Conservation (phyloP, 2,797 vertebrate genomes). For the Thaleichthys pacificus region DNA sequence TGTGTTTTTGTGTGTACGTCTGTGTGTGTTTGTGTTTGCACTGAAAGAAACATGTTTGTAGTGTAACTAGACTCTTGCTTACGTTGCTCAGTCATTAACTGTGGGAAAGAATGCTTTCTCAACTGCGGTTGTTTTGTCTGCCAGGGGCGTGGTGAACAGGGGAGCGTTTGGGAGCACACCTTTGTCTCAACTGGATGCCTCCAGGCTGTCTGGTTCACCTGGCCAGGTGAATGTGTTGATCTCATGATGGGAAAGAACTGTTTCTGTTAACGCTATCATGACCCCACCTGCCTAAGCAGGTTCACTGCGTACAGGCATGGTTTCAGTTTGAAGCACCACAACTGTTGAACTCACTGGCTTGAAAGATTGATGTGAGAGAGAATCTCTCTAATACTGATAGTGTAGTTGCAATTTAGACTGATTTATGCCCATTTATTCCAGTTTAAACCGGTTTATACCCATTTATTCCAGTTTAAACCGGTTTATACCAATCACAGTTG, state of each 20-base stretch:
- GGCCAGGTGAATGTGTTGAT: slow-evolving; percentile 57
- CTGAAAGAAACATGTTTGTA: slow-evolving; percentile 40
- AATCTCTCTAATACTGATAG: background rate
- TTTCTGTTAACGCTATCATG: slow-evolving; percentile 58
- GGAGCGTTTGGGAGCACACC: slow-evolving; percentile 20
- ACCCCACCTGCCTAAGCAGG: slow-evolving; percentile 63
- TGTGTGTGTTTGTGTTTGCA: slow-evolving; percentile 22
- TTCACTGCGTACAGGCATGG: slow-evolving; percentile 52
- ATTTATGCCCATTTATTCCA: no score
- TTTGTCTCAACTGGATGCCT: slow-evolving; percentile 51
- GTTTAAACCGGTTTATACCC: no score
- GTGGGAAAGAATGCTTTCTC: slow-evolving; percentile 71
- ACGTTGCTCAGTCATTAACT: slow-evolving; percentile 56
- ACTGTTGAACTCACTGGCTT: slow-evolving; percentile 15
- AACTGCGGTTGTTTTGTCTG: slow-evolving; percentile 40
- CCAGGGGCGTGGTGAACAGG: slow-evolving; percentile 45
- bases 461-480: no score
- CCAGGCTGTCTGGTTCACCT: slow-evolving; percentile 61
- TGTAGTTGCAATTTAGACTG: no score
- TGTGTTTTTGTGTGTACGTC: slow-evolving; percentile 12
- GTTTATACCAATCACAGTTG: no score
- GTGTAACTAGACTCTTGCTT: slow-evolving; percentile 55
- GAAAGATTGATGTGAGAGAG: no score
- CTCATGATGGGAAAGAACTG: slow-evolving; percentile 59
- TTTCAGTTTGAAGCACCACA: slow-evolving; percentile 56